Conservation (phyloP, 2,888 invertebrate species). For the Leptura quadrifasciata region DNA sequence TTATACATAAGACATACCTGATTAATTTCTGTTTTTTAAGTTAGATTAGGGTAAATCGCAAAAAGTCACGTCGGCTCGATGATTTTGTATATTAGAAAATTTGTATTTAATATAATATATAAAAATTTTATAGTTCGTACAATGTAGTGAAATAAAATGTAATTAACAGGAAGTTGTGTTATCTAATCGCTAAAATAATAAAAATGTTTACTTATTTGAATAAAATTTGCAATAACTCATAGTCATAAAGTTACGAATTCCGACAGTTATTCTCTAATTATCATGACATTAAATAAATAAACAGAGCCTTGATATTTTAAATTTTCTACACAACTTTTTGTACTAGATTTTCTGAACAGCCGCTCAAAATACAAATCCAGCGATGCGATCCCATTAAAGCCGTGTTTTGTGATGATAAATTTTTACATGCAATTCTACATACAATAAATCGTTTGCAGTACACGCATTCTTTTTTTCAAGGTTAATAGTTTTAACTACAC, state of each 20-base stretch:
- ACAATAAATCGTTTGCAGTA: too few species aligned
- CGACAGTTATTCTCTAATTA: conserved; percentile 4
- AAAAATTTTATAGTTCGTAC: neutral
- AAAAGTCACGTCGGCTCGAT: too few species aligned
- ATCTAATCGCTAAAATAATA: neutral
- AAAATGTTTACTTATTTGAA: conserved; percentile 1
- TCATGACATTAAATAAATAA: conserved; percentile 7
- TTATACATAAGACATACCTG: too few species aligned
- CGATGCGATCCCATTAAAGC: too few species aligned
- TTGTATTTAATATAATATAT: too few species aligned
- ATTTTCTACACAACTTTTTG: neutral
- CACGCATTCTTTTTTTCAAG: too few species aligned
- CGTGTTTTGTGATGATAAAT: too few species aligned
- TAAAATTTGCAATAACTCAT: conserved; percentile 7
- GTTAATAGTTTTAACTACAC: too few species aligned
- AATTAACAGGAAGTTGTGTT: neutral
- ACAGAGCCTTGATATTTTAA: neutral
- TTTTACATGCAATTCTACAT: too few species aligned
- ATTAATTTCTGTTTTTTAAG: too few species aligned
- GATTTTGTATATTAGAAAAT: too few species aligned
- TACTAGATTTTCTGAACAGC: neutral
- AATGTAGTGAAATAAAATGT: neutral
- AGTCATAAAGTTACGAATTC: neutral
- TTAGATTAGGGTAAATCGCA: too few species aligned
- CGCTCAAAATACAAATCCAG: neutral